A percentile compares a stretch with the other conserved stretches of the same genome.
These are phyloP conservation scores for Euplexia lucipara DNA, from an alignment of 2,888 invertebrate genomes.

Conservation along the genomic window DNA sequence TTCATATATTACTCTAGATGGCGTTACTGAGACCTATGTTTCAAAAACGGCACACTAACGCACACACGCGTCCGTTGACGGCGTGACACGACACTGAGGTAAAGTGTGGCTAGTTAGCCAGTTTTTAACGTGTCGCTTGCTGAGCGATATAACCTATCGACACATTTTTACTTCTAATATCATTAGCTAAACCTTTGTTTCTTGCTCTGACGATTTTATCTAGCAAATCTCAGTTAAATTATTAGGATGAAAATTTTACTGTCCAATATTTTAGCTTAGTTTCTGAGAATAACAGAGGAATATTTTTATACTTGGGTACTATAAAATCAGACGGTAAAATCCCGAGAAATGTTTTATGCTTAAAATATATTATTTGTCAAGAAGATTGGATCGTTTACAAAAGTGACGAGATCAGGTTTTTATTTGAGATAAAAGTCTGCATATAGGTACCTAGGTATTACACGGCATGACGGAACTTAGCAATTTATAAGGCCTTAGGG, in stretches of 20 bases:
- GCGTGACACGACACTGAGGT: too few relatives aligned
- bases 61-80: too few relatives aligned
- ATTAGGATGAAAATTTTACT: conserved; percentile 5
- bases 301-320: not conserved
- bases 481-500: too few relatives aligned
- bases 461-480: too few relatives aligned
- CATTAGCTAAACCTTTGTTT: conserved; percentile 18
- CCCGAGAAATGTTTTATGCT: conserved; percentile 6
- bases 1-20: too few relatives aligned
- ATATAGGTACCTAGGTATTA: too few relatives aligned
- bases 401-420: conserved; percentile 3
- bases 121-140: too few relatives aligned
- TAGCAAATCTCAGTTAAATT: not conserved
- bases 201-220: conserved; percentile 5
- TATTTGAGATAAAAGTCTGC: not conserved
- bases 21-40: too few relatives aligned
- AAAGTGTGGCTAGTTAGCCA: too few relatives aligned
- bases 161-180: too few relatives aligned
- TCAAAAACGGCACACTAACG: too few relatives aligned
- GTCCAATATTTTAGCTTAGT: not conserved
- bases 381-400: not conserved
- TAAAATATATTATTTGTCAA: not conserved
- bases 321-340: conserved; percentile 18
- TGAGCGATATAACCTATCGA: too few relatives aligned
- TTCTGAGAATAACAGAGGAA: not conserved